Evolutionary conservation across 2,113 vertebrate genomes (phyloP).

Genomic region (Vulpes lagopus): DNA sequence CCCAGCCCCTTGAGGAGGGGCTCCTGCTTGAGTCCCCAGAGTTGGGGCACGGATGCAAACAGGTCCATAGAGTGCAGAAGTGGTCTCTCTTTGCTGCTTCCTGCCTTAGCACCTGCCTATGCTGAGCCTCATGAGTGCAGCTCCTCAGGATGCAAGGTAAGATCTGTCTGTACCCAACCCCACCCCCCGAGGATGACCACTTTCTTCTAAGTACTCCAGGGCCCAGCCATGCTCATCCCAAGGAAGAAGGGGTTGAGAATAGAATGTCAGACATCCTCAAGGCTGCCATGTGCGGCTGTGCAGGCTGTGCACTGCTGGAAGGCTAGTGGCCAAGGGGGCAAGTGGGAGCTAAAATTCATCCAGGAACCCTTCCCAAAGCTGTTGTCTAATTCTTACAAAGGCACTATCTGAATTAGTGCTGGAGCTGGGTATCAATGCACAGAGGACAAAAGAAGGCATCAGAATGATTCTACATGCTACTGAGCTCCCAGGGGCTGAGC

Average conservation of each 20-base stretch:
- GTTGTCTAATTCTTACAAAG: background rate
- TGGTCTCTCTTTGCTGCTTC: background rate
- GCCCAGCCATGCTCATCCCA: background rate
- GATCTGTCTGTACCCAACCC: background rate
- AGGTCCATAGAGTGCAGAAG: background rate
- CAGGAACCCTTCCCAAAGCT: background rate
- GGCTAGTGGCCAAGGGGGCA: too few relatives aligned
- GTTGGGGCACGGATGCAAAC: background rate
- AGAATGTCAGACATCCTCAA: background rate
- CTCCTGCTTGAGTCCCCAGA: background rate
- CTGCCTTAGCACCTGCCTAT: too few relatives aligned
- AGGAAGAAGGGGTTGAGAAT: background rate
- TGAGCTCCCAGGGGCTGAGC: background rate
- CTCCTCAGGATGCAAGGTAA: background rate
- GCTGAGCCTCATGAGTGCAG: background rate
- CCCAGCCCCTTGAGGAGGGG: background rate
- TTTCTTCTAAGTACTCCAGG: background rate
- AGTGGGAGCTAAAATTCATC: background rate
- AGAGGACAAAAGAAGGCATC: background rate
- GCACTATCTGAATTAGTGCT: fast-evolving
- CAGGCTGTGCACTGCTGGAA: background rate
- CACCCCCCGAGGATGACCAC: background rate
- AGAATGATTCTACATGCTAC: background rate
- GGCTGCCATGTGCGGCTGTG: background rate
- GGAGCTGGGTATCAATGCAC: fast-evolving